Conservation (phyloP, 2,113 vertebrate species). For the Megaleporinus macrocephalus region DNA sequence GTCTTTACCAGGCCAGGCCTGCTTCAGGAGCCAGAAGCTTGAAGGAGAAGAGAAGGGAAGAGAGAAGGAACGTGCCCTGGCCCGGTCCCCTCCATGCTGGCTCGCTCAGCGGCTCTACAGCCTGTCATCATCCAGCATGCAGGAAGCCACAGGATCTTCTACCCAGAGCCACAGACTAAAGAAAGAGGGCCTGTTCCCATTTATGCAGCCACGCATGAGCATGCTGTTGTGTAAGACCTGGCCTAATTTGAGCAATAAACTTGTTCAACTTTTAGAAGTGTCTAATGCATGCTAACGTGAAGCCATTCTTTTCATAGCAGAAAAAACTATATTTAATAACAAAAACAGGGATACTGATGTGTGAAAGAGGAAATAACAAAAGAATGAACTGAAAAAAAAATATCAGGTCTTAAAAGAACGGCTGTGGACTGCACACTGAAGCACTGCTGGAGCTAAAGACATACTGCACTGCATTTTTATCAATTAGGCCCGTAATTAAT, state of each 20-base stretch:
- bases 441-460: slow-evolving; percentile 51
- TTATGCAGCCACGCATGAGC: slow-evolving; percentile 4
- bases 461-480: slow-evolving; percentile 61
- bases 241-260: slow-evolving; percentile 26
- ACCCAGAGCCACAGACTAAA: slow-evolving; percentile 48
- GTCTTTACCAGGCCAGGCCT: slow-evolving; percentile 1
- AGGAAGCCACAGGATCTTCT: slow-evolving; percentile 46
- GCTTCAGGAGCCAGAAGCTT: slow-evolving; percentile 8
- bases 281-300: neutral
- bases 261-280: neutral
- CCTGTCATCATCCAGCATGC: slow-evolving; percentile 40
- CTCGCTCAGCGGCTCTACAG: neutral
- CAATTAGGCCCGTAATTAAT: slow-evolving; percentile 73
- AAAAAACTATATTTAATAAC: neutral
- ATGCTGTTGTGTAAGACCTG: slow-evolving; percentile 24
- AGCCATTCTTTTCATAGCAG: neutral
- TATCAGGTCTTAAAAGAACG: neutral
- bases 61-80: slow-evolving; percentile 44
- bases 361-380: neutral
- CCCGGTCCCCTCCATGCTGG: slow-evolving; percentile 14
- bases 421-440: slow-evolving; percentile 22
- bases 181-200: slow-evolving; percentile 26
- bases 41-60: slow-evolving; percentile 11
- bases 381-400: neutral
- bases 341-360: neutral